Base-by-base conservation (phyloP, 2,888 invertebrate genomes). In the Dexiosoma caninum region DNA sequence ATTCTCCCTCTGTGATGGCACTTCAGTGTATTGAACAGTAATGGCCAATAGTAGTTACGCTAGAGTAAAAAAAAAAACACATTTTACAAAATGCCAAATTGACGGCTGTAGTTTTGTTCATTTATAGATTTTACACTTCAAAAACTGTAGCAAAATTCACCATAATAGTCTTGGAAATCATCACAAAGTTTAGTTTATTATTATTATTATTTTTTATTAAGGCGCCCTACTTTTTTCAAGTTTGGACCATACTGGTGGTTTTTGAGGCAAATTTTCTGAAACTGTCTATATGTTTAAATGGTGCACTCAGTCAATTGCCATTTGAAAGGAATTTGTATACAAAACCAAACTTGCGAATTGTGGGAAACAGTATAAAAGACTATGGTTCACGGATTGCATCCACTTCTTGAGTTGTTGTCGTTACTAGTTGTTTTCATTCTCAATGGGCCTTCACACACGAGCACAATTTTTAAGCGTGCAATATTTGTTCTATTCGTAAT, bases 351-450 rank as follows among this genome's bases (percentile, higher is more conserved):
- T 49, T 59, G 16, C 10, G 35, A 66, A 59, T 35, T 53, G 35
- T 27, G 27, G 44, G 46, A 64, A 57, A 49, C 35, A 42, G 35
- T 67, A 35, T 4, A 14, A 16, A 27, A 14, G 12, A 46, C 59
- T 51, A 51, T 49, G 49, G 59, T 60, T 71, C 59, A 71, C 59
- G 59, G 70, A 71, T 49, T 46, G 37, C 46, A 60, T 40, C 37
- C 37, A 10, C 30, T 14, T 30, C 35, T 57, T 51, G 53, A 69
- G 42, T 59, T 44, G 44, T 55, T 49, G 16, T 66, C 9, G 6
- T 60, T 40, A 19, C 71, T 46, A 37, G 44, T 37, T 10, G 30
- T 23, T 51, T 23, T 30, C n/a, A 30, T 49, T 27, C 57, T 49
- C 46, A 59, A n/a, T n/a, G n/a, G n/a, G n/a, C n/a, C n/a, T n/a